A percentile compares a stretch with the other conserved stretches of the same genome.
These are phyloP conservation scores for Ranitomeya imitator DNA, from an alignment of 2,113 vertebrate species.

Conservation along the genomic window DNA sequence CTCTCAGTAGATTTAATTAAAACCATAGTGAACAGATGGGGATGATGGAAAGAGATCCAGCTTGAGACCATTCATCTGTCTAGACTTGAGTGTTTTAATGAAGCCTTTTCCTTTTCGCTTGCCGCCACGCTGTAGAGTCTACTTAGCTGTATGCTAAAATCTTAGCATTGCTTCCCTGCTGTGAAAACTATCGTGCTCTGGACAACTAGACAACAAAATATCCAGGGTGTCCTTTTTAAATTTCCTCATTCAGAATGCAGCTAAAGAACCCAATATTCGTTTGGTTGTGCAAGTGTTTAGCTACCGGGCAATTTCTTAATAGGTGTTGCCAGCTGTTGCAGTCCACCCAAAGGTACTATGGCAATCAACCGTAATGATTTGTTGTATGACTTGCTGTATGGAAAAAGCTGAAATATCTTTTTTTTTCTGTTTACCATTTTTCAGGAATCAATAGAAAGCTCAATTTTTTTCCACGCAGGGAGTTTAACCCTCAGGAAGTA, in stretches of 20 bases:
- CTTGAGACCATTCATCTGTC: slow-evolving; percentile 92
- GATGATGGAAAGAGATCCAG: slow-evolving; percentile 88
- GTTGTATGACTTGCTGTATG: slow-evolving; percentile 48
- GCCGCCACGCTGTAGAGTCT: slow-evolving; percentile 71
- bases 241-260: slow-evolving; percentile 30
- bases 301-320: background rate
- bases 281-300: slow-evolving; percentile 50
- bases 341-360: slow-evolving; percentile 39
- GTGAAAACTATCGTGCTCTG: slow-evolving; percentile 65
- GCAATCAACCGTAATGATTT: slow-evolving; percentile 60
- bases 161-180: slow-evolving; percentile 61
- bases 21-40: slow-evolving; percentile 94
- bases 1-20: slow-evolving; percentile 99
- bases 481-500: slow-evolving; percentile 43
- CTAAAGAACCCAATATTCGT: slow-evolving; percentile 32
- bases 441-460: slow-evolving; percentile 48
- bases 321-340: background rate
- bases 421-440: slow-evolving; percentile 41
- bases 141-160: slow-evolving; percentile 72
- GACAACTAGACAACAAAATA: slow-evolving; percentile 64
- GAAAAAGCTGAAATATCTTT: slow-evolving; percentile 40
- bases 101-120: slow-evolving; percentile 78
- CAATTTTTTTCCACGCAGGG: slow-evolving; percentile 34
- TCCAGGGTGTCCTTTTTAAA: slow-evolving; percentile 32
- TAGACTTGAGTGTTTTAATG: slow-evolving; percentile 79